Evolutionary conservation across 2,797 vertebrate species (phyloP), one percentile per base, ranked within the genome.

Genomic region (Artibeus jamaicensis): DNA sequence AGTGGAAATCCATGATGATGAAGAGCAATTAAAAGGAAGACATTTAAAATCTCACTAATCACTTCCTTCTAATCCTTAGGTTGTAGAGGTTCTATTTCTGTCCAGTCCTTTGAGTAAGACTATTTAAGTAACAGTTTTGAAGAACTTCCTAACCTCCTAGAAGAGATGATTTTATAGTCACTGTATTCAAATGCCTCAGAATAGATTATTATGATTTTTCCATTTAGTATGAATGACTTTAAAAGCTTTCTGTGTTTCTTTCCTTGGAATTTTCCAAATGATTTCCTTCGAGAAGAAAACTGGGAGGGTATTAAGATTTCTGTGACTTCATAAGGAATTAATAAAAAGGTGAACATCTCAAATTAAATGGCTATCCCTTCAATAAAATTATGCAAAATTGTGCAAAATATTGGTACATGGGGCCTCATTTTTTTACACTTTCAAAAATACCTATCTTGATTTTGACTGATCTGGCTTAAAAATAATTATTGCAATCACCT

Each of bases 261-360:
- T 82, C 42, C 29, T 73, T 77, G 74, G 22, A n/a, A 42, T 84
- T 96, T 97, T 62, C 16, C 57, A 91, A 86, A 77, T 82, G 91
- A 88, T 59, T 86, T 77, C 44, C 24, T 92, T 83, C 16, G 21
- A 84, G 83, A 93, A 94, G 70, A 93, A 92, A 92, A 89, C 74
- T 86, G 57, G 46, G 81, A 86, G 86, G 50, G n/a, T 67, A 71
- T 62, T 73, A 78, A 91, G 71, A 76, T 67, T 91, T 82, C 50
- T 91, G 73, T 39, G 46, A 78, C 82, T 96, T 94, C 15, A 71
- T 83, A 88, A 93, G 34, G 78, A 96, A 82, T 94, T 93, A 22
- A 67, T 84, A 37, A 93, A 71, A 95, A 91, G 42, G 15, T 83
- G 78, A 90, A 44, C 57, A 39, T 92, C 10, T 91, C 68, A 92